Evolutionary conservation across 2,888 invertebrate species (phyloP), one percentile per base, ranked within the genome.

Genomic region (Thymelicus lineola): DNA sequence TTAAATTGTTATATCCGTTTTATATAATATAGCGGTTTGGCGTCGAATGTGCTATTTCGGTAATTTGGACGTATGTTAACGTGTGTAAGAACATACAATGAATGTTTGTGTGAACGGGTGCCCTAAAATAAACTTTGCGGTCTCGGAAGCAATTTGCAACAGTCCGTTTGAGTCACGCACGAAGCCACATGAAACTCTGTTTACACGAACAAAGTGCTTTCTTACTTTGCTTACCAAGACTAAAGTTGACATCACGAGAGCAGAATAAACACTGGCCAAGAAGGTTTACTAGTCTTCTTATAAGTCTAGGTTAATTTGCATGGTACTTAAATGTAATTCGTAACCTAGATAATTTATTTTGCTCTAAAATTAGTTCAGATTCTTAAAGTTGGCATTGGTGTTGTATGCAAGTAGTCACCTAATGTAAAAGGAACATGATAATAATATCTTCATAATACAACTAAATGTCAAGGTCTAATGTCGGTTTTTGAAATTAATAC

Each of bases 101-200:
- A 57, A 45, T 42, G 57, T 65, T 45, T 65, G 57, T 65, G 28
- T 64, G 45, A 46, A 65, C 36, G 35, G 15, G 45, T 57, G 65
- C 45, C 57, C 65, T 65, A 65, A 65, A 65, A 53, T 65, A 57
- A 57, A 45, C 65, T 57, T 15, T 64, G 48, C 35, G 63, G 17
- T 42, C 55, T 64, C 64, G 36, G 53, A 65, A 65, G 53, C 36
- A 64, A 64, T 64, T 55, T 38, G 38, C 7, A 58, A 58, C 58
- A 58, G 38, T 38, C 15, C 58, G 58, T 58, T 36, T 35, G 57
- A 57, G 36, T 57, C 57, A 57, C 57, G 57, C 57, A 57, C 57
- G 57, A 57, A 36, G 36, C 57, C 57, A 36, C 35, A 57, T 36
- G 35, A 57, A 57, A 36, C 57, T 58, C 58, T 38, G 58, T 58